Evolutionary conservation across 2,797 vertebrate species (phyloP).

Genomic region (Poeciliopsis paucimaculata): DNA sequence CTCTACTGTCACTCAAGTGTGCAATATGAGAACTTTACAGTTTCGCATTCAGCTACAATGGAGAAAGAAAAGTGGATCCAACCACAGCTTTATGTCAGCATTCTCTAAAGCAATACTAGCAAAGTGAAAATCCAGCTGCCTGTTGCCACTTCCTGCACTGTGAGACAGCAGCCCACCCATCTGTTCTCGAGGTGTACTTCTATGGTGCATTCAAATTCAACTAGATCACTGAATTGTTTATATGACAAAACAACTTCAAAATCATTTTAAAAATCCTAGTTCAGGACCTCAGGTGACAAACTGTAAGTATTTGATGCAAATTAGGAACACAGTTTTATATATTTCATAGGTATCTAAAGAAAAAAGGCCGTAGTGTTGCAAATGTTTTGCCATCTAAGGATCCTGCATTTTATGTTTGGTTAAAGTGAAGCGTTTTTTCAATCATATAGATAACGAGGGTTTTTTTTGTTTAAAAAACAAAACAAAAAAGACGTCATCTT

Average conservation of each 20-base stretch:
- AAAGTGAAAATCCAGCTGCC: background rate
- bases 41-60: background rate
- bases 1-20: background rate
- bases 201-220: background rate
- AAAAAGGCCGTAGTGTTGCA: background rate
- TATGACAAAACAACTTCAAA: background rate
- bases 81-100: background rate
- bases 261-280: background rate
- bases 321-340: background rate
- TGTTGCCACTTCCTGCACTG: background rate
- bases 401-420: background rate
- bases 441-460: conserved; percentile 21
- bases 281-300: too few species aligned
- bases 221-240: background rate
- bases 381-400: background rate
- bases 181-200: background rate
- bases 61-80: background rate
- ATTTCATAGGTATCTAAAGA: too few species aligned
- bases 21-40: background rate
- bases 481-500: conserved; percentile 4
- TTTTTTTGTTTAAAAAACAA: too few species aligned
- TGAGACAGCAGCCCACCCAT: background rate
- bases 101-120: background rate
- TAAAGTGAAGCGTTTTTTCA: conserved; percentile 28
- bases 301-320: background rate